Evolutionary conservation across 2,888 invertebrate genomes (phyloP).

Genomic region (Orthosia cruda): DNA sequence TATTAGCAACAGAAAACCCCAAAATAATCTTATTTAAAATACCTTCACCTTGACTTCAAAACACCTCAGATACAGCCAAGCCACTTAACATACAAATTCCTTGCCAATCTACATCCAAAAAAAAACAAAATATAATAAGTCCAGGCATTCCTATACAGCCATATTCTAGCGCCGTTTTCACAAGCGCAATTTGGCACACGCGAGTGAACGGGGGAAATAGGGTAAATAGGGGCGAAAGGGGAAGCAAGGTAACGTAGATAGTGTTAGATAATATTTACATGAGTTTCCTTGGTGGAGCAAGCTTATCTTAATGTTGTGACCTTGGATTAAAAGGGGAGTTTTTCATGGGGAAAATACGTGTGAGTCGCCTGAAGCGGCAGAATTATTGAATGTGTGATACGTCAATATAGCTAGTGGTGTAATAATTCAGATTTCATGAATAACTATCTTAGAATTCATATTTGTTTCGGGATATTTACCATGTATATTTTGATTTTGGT

Average conservation of each 20-base stretch:
- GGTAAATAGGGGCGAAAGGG: conserved; percentile 9
- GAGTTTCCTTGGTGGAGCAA: conserved; percentile 29
- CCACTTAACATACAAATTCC: conserved; percentile 7
- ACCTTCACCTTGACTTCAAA: not conserved
- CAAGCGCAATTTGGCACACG: conserved; percentile 59
- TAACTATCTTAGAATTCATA: too few relatives aligned
- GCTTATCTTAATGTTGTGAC: conserved; percentile 53
- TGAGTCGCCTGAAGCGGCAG: not conserved
- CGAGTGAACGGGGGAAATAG: conserved; percentile 48
- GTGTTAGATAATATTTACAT: conserved; percentile 57
- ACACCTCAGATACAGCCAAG: conserved; percentile 3
- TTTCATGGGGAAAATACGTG: conserved; percentile 29
- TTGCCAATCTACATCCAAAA: conserved; percentile 27
- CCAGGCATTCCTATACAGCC: conserved; percentile 15
- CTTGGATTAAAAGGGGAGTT: conserved; percentile 30
- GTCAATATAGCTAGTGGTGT: not conserved
- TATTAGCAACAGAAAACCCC: not conserved
- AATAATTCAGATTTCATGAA: not conserved
- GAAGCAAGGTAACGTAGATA: conserved; percentile 48
- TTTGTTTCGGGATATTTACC: too few relatives aligned
- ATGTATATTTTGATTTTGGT: too few relatives aligned
- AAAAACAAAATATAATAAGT: conserved; percentile 46
- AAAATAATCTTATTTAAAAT: not conserved
- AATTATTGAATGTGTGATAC: conserved; percentile 13
- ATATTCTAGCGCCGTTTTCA: conserved; percentile 20